Base-by-base conservation (phyloP, 2,113 vertebrate species). In the Oncorhynchus mykiss region DNA sequence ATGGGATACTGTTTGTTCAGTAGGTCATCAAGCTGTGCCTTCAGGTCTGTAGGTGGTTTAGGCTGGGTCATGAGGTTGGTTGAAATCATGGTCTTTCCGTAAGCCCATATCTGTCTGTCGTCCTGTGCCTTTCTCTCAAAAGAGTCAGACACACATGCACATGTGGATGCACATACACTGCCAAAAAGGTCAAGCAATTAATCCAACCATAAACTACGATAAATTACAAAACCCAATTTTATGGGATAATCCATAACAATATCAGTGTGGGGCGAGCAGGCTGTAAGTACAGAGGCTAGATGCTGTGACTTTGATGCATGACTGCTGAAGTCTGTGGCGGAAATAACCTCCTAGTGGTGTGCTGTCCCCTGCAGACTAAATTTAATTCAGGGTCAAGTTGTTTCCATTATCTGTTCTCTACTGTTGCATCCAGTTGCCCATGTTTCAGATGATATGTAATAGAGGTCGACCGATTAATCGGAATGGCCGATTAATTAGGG, bases 171-270 rank as follows among this genome's bases (percentile, higher is more conserved):
- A 82, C 88, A 81, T 80, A 67, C 82, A 77, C 65, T 84, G 80
- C 75, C 69, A 76, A 78, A 89, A 88, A 89, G 93, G 92, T 94
- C 90, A 93, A 91, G 86, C 89, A 91, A 92, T 93, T 93, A 90
- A 93, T 93, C 82, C 31, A 82, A 85, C 89, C 76, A 73, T 92
- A 92, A 92, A 84, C 14, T 29, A 82, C 85, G 78, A 92, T 89
- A 90, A 94, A 93, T 92, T 91, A 82, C 81, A 81, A 88, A 84
- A 90, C 92, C 88, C 86, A 89, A 87, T 94, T 94, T 94, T 92
- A 92, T 91, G 81, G 93, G 88, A 92, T 92, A 94, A 92, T 89
- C 93, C 87, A 93, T 92, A 91, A 84, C 83, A 87, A 89, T 86
- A 91, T 90, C 86, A 87, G 89, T 86, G 83, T 39, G 14, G 51